Base-by-base conservation (phyloP, 2,113 vertebrate species). In the Osmerus eperlanus region DNA sequence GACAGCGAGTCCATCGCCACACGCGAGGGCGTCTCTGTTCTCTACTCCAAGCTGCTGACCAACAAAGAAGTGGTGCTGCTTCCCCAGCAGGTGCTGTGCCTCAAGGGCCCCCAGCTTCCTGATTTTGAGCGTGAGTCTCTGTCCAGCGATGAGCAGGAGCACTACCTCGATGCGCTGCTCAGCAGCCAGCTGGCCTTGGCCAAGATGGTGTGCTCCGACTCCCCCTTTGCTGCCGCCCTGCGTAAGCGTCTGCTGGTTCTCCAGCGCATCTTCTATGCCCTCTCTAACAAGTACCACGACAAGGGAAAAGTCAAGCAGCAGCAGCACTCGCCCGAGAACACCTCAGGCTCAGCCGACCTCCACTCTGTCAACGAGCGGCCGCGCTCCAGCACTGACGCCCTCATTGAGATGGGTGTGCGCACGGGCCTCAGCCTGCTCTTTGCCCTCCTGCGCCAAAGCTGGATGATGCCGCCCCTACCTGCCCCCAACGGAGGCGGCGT, bases 1-100 rank as follows among this genome's bases (percentile, higher is more conserved):
- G 97, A 99, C 91, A 99, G 97, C 72, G 97, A 99, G 89, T 98
- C 96, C 55, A 96, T 99, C 62, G 95, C 97, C 70, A 99, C 96
- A 0, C 92, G 97, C 84, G 96, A 99, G 65, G 97, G 97, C 2
- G 97, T 98, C 52, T 92, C 95, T 12, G 66, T 96, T 83, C 86
- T 99, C 6, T 98, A 97, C 29, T 89, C 95, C 9, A 98, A 98
- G 87, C 90, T 99, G 79, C 90, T 98, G 80, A 89, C 91, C 89
- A 99, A 98, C 92, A 99, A 99, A 78, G 97, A 99, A 90, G 97
- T 94, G 58, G 92, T 99, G 76, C 91, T 96, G 83, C 92, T 99
- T 62, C 97, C 97, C 16, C 97, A 99, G 86, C 97, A 99, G 89
- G 95, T 98, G 81, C 89, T 99, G 70, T 98, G 96, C 83, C 94